Evolutionary conservation across 2,888 invertebrate species (phyloP), one percentile per base, ranked within the genome.

Genomic region (Agrochola lota): DNA sequence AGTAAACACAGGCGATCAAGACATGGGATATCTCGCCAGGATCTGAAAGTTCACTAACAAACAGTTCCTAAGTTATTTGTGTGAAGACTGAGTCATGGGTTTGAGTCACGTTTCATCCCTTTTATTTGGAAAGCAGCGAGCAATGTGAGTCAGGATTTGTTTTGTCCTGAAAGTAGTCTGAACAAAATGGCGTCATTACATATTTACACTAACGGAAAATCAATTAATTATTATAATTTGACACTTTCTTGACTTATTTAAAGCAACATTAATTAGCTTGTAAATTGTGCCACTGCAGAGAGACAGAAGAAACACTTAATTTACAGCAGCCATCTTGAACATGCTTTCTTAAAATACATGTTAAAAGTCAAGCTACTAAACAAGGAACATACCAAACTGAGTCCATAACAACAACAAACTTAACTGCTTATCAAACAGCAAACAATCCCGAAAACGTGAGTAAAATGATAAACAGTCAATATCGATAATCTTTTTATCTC

Each of bases 21-120:
- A 52, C 57, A 66, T 73, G 74, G 78, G 66, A 71, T 85, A 73
- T 82, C 66, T 67, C 62, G 30, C n/a, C n/a, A 78, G 64, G 40
- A 63, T 75, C 79, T 78, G 74, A 71, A 84, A 79, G 78, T 78
- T 59, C 64, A 15, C 77, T 62, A 83, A 78, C 81, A 80, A 87
- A 87, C 80, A 76, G 71, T 77, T 74, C 71, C 30, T 30, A 62
- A 87, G 81, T 84, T 87, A 88, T 81, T 88, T 76, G 78, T 71
- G 80, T 67, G 67, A 78, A 40, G 71, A 20, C 30, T 85, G 85
- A 87, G 49, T 87, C 85, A 85, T 71, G 59, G 62, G 49, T 20
- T 46, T 83, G 89, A 87, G 43, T 88, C 89, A 89, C 73, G 73
- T 67, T 71, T 85, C 81, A 85, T 85, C 87, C 88, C 80, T 77